These are phyloP conservation scores for Onthophagus taurus DNA, from an alignment of 1,140 invertebrate species.

Conservation along the genomic window DNA sequence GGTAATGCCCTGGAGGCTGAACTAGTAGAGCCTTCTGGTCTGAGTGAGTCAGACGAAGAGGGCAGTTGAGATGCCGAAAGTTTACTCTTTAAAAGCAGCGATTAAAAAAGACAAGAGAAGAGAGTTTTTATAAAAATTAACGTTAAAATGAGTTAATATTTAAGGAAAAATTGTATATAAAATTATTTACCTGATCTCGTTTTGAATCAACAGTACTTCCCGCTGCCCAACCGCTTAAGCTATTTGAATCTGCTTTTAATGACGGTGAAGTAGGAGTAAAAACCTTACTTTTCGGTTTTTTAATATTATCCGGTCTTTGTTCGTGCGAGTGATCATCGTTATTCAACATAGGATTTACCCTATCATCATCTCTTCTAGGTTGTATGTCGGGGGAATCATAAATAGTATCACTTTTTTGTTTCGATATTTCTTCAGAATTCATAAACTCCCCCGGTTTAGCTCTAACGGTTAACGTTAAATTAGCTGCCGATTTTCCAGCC, in stretches of 20 bases:
- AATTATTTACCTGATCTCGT: constrained; percentile 28
- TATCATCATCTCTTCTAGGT: constrained; percentile 22
- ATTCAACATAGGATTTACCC: constrained; percentile 28
- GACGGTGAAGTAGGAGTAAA: constrained; percentile 27
- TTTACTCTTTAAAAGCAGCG: constrained; percentile 27
- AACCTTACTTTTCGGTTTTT: constrained; percentile 36
- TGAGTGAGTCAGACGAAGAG: constrained; percentile 29
- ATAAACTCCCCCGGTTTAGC: constrained; percentile 65
- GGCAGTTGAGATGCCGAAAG: constrained; percentile 26
- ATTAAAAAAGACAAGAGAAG: constrained; percentile 15
- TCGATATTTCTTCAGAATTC: constrained; percentile 64
- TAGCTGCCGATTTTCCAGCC: constrained; percentile 62
- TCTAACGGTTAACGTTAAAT: constrained; percentile 62
- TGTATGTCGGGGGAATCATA: constrained; percentile 21
- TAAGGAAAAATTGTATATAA: background rate
- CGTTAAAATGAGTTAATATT: background rate
- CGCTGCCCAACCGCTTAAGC: constrained; percentile 25
- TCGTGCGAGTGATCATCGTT: constrained; percentile 56
- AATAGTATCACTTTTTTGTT: constrained; percentile 16
- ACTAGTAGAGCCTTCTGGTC: constrained; percentile 40
- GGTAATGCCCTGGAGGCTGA: constrained; percentile 55
- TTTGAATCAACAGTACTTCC: constrained; percentile 25
- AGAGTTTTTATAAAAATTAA: background rate
- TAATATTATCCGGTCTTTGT: constrained; percentile 41
- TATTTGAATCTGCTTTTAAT: constrained; percentile 19